These are phyloP conservation scores for Tachysurus vachellii DNA, from an alignment of 2,113 vertebrate species.

Conservation along the genomic window DNA sequence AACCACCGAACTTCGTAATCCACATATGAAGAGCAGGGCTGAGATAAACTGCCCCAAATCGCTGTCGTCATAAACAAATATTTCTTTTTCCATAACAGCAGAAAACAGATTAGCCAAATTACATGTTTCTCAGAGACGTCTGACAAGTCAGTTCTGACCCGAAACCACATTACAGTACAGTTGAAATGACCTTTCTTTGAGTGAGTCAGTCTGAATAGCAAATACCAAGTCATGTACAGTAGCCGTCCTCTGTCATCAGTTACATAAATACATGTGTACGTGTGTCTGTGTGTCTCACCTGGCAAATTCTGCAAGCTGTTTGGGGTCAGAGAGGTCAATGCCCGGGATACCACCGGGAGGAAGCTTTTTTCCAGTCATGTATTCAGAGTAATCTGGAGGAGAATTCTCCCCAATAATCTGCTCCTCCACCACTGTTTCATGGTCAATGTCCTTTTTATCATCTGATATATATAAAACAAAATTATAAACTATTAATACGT, in stretches of 20 bases:
- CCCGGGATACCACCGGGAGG: slow-evolving; percentile 96
- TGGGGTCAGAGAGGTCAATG: slow-evolving; percentile 96
- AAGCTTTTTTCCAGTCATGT: slow-evolving; percentile 99
- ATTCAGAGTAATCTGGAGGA: slow-evolving; percentile 96
- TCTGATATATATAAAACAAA: slow-evolving; percentile 74
- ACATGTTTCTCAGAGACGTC: neutral
- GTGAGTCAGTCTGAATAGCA: neutral
- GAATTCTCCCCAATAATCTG: slow-evolving; percentile 97
- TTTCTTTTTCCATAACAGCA: neutral
- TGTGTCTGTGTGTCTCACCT: slow-evolving; percentile 70
- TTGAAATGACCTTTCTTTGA: neutral
- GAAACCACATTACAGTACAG: neutral
- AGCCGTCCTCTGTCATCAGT: neutral
- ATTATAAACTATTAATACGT: neutral
- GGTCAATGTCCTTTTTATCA: slow-evolving; percentile 99
- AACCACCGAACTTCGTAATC: neutral
- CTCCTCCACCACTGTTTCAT: slow-evolving; percentile 92
- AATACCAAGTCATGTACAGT: neutral
- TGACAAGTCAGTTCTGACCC: neutral
- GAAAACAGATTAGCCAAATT: neutral
- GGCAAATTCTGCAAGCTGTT: slow-evolving; percentile 97
- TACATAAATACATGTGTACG: neutral
- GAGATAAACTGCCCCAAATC: neutral
- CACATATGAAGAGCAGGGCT: neutral
- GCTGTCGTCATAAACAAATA: neutral